Percentiles rank a stretch among this genome's conserved stretches.
phyloP scores from a whole-genome alignment of 1,140 invertebrate species.

The Medauroidea extradentata region DNA sequence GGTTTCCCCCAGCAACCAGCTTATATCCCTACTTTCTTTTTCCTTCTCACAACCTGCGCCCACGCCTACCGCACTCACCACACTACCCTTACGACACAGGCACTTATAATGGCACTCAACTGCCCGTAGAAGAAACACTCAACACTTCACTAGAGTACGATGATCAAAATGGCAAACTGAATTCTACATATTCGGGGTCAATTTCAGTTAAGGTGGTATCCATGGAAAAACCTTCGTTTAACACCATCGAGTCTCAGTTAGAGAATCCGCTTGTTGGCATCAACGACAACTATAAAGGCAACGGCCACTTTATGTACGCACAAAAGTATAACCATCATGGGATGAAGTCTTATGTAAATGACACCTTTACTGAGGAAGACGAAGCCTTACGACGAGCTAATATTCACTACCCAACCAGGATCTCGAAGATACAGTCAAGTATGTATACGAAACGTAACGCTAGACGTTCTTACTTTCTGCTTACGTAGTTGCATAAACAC shows the following conservation, averaged over 20 bases:
- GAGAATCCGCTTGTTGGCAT: constrained; percentile 48
- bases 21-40: constrained; percentile 54
- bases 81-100: constrained; percentile 33
- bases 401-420: constrained; percentile 8
- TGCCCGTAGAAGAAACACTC: constrained; percentile 42
- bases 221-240: constrained; percentile 42
- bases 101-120: constrained; percentile 35
- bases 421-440: constrained; percentile 18
- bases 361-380: constrained; percentile 15
- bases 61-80: constrained; percentile 28
- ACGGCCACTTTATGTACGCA: constrained; percentile 3
- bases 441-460: constrained; percentile 13
- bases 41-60: constrained; percentile 33
- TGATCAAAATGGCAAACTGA: constrained; percentile 40
- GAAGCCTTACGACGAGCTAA: constrained; percentile 14
- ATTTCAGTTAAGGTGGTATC: constrained; percentile 48
- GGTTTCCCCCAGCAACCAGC: constrained; percentile 48
- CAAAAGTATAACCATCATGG: constrained; percentile 13
- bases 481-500: too few relatives aligned
- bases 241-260: constrained; percentile 49
- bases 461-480: too few relatives aligned
- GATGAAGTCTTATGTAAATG: constrained; percentile 9
- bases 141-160: constrained; percentile 40
- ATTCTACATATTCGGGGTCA: constrained; percentile 38
- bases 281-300: not conserved